Percentiles rank a stretch among this genome's conserved stretches.
These are phyloP conservation scores for Heteromyza rotundicornis DNA, from an alignment of 2,888 invertebrate species.

Conservation along the genomic window DNA sequence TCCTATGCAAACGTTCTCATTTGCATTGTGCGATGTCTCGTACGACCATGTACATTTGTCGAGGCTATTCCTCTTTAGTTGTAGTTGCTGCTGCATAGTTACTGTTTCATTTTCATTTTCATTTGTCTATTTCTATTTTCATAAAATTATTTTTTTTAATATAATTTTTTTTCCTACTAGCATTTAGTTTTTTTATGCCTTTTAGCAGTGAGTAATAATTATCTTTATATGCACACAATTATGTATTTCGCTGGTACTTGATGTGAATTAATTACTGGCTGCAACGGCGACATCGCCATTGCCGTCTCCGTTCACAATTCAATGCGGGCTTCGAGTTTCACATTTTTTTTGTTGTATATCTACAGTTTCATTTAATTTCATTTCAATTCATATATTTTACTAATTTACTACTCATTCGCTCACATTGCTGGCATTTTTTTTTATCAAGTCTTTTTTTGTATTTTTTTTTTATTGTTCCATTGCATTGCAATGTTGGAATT, in stretches of 20 bases:
- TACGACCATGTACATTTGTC: no score
- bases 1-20: constrained; percentile 9
- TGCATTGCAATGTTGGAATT: constrained; percentile 31
- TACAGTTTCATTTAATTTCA: background rate
- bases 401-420: constrained; percentile 7
- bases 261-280: constrained; percentile 15
- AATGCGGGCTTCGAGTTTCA: constrained; percentile 41
- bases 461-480: constrained; percentile 16
- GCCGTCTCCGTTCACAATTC: background rate
- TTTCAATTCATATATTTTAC: background rate
- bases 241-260: background rate
- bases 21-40: background rate
- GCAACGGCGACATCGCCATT: constrained; percentile 5
- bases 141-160: no score
- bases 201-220: constrained; percentile 16
- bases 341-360: constrained; percentile 1
- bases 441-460: constrained; percentile 33
- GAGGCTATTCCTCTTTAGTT: constrained; percentile 7
- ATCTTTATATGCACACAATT: constrained; percentile 2
- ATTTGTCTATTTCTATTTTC: no score
- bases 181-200: background rate
- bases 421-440: constrained; percentile 48
- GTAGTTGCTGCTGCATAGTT: background rate
- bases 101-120: background rate
- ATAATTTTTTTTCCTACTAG: constrained; percentile 1